These are phyloP conservation scores for Vulpes ferrilata DNA, from an alignment of 2,113 vertebrate genomes.

Conservation along the genomic window DNA sequence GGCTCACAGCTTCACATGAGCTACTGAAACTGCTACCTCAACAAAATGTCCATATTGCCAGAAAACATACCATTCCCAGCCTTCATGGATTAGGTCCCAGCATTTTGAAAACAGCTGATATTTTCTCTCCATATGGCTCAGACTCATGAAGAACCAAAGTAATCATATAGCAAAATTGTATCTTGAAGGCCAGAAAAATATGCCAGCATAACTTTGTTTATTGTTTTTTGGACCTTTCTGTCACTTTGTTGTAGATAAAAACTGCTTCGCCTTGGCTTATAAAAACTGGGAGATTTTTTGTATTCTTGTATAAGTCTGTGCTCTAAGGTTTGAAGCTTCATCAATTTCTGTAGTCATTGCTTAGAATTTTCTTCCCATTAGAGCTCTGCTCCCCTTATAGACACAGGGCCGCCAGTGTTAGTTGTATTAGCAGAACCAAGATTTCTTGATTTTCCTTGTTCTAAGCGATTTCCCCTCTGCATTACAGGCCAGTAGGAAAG, in stretches of 20 bases:
- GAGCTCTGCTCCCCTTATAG: not conserved
- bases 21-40: not conserved
- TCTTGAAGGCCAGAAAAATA: slow-evolving; percentile 30
- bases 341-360: not conserved
- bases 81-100: not conserved
- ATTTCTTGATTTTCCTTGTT: slow-evolving; percentile 42
- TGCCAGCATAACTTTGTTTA: slow-evolving; percentile 14
- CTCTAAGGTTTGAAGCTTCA: not conserved
- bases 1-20: not conserved
- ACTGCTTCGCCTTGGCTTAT: no score
- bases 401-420: not conserved
- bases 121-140: not conserved
- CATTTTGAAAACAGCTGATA: slow-evolving; percentile 9
- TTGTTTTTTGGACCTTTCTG: slow-evolving; percentile 29
- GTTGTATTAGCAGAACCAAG: slow-evolving; percentile 39
- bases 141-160: slow-evolving; percentile 8
- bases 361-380: slow-evolving; percentile 1
- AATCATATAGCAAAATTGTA: not conserved
- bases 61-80: not conserved
- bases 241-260: not conserved
- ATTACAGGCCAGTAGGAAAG: not conserved
- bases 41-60: not conserved
- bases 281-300: not conserved
- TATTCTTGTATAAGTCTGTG: not conserved
- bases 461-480: slow-evolving; percentile 28